Evolutionary conservation across 2,888 invertebrate species (phyloP), one percentile per base, ranked within the genome.

Genomic region (Cephus nigrinus): DNA sequence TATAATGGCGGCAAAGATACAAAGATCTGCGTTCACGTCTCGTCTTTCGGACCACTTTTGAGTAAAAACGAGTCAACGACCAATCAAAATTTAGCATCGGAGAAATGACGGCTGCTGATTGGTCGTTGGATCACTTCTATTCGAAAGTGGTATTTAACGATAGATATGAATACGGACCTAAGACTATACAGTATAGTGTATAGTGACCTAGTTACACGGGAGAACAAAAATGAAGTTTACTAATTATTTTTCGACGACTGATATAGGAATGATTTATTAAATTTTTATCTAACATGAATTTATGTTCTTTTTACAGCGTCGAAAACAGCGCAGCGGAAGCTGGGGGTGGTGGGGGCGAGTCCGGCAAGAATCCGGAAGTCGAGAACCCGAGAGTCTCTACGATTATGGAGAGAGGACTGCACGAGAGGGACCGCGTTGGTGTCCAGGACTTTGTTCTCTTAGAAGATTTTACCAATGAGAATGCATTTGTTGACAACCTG

Each of bases 391-490:
- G 15, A 40, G 40, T 9, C 40, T 79, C 40, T 23, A 80, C 75
- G 77, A 93, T 92, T 87, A 97, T 97, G 97, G 97, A 97, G 92
- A 94, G 94, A 87, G 94, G 95, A 84, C 93, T 97, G 84, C 95
- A 96, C 91, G 96, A 96, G 87, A 94, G 98, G 82, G 97, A 98
- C 92, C 94, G 96, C 82, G 97, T 96, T 68, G 98, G 98, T 76
- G 97, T 98, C 35, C 96, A 97, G 91, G 98, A 98, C 93, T 97
- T 97, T 91, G 97, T 98, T 78, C 94, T 98, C 76, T 94, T 98
- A 74, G 98, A 98, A 90, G 95, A 98, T 92, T 97, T 94, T 92
- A 94, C 94, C 81, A 97, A 94, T 87, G 96, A 96, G 86, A 93
- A 93, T 2, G 97, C 96, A 72, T 98, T 98, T 91, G 94, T 97